Percentiles rank a stretch among this genome's conserved stretches.
Conservation (phyloP, 2,113 vertebrate species). For the Alouatta palliata region DNA sequence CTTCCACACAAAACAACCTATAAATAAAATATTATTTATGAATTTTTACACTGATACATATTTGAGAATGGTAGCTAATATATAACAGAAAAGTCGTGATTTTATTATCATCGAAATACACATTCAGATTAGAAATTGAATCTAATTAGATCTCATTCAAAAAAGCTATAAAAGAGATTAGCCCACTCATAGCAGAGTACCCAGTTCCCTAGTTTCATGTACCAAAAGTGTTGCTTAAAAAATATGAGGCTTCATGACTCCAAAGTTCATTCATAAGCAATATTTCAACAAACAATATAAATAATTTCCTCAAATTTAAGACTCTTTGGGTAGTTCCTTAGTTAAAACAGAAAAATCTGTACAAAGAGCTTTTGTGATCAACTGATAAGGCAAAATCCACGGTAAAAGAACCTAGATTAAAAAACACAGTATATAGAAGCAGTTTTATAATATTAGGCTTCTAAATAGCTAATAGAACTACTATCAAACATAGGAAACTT, state of each 20-base stretch:
- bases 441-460: background rate
- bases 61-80: background rate
- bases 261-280: background rate
- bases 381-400: background rate
- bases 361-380: conserved; percentile 39
- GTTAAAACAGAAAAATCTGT: background rate
- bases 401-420: background rate
- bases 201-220: background rate
- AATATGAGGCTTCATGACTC: background rate
- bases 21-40: background rate
- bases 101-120: background rate
- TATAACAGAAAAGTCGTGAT: background rate
- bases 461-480: background rate
- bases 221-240: background rate
- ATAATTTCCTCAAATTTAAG: background rate
- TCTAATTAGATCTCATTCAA: background rate
- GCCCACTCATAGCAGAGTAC: background rate
- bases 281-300: background rate
- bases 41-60: background rate
- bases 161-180: background rate
- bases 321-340: background rate
- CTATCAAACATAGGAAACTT: background rate
- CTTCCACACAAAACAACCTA: background rate
- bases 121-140: background rate
- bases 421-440: background rate